Evolutionary conservation across 92 coral and sea anemone genomes (phyloP), one percentile per base, ranked within the genome.

Genomic region (Paramuricea clavata): DNA sequence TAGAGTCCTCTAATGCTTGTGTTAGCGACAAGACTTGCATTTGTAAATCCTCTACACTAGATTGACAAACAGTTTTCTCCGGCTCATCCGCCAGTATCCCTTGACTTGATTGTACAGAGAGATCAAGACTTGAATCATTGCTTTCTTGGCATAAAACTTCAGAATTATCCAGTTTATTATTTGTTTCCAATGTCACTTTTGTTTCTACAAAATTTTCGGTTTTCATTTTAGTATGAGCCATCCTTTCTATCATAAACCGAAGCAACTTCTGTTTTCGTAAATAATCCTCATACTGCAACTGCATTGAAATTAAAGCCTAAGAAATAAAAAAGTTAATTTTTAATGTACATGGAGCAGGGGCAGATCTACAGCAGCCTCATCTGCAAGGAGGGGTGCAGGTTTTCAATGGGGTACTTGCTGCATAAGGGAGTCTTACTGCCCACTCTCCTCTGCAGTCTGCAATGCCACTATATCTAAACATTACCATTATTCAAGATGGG

Each of bases 1-100:
- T 96, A 26, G 95, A 93, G 86, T 96, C 98, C 80, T 96, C 99
- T 12, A 96, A 83, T 31, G 93, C 92, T 81, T 96, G 99, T 42
- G 93, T 93, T 10, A 96, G 88, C 4, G 97, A 93, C 12, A 96
- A 89, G 22, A 94, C 98, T 82, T 96, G 98, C 87, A 96, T 96
- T 83, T 93, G 95, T 49, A 94, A 87, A 67, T 96, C 98, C 23
- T 87, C 87, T 1, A 79, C 36, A 72, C 57, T 72, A 10, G 50
- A 2, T 72, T 17, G 25, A 39, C 31, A 23, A 79, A 65, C 82
- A 33, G 59, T 33, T 17, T 60, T 59, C 19, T 30, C 56, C 17
- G 19, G 23, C 17, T 26, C 34, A 11, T 61, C 19, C 25, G 17
- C 57, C 21, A 28, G 12, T 7, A 79, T n/a, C 30, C 36, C 73